Conservation (phyloP, 2,113 vertebrate species). For the Podarcis cretensis region DNA sequence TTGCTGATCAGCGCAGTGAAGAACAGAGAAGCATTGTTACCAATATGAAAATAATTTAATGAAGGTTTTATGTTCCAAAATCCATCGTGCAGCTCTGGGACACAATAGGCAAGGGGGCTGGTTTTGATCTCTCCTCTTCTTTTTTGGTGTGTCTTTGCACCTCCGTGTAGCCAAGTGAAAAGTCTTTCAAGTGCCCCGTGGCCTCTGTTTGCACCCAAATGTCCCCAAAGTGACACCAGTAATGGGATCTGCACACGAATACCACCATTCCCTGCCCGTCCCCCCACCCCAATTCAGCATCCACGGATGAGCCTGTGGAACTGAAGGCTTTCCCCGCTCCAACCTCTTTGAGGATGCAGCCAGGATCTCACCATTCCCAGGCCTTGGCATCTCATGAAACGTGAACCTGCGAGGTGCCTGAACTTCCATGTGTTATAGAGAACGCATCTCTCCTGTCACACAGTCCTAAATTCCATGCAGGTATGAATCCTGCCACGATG, state of each 20-base stretch:
- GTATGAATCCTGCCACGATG: background rate
- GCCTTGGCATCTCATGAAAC: background rate
- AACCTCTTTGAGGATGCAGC: background rate
- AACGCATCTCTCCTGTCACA: background rate
- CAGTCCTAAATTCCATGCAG: background rate
- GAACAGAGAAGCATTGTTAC: slow-evolving; percentile 1
- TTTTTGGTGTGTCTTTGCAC: background rate
- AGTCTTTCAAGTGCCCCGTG: background rate
- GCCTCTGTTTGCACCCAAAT: background rate
- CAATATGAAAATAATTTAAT: slow-evolving; percentile 36
- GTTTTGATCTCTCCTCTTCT: background rate
- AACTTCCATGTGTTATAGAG: background rate
- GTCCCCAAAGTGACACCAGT: background rate
- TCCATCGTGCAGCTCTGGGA: background rate
- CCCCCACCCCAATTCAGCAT: background rate
- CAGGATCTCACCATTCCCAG: background rate
- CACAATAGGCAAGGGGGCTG: background rate
- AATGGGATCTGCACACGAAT: background rate
- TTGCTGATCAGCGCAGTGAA: background rate
- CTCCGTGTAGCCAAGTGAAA: background rate
- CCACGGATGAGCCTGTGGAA: too few relatives aligned
- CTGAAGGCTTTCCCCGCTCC: background rate
- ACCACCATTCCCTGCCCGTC: background rate
- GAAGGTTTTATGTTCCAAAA: slow-evolving; percentile 13
- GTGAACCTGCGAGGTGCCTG: background rate